Conservation (phyloP, 2,888 invertebrate genomes). For the Chironomus riparius region DNA sequence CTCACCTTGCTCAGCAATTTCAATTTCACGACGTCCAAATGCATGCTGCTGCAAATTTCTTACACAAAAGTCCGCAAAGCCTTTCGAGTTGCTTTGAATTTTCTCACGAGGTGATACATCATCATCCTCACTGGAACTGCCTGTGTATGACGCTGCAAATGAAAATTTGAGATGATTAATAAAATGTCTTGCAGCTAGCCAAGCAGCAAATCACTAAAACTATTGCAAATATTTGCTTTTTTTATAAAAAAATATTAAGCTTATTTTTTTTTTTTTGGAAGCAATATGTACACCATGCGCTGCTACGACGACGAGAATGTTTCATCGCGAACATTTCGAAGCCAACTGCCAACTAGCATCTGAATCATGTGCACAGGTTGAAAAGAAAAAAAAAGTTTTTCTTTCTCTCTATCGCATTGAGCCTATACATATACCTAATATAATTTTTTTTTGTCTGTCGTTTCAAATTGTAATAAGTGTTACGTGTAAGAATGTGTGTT, state of each 20-base stretch:
- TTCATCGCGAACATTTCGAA: conserved; percentile 1
- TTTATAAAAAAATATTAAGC: neutral
- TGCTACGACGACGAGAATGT: conserved; percentile 19
- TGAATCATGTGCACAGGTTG: neutral
- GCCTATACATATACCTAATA: neutral
- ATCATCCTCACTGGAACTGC: conserved; percentile 88
- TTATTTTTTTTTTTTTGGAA: neutral
- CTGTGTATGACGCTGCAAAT: conserved; percentile 50
- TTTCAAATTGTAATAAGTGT: neutral
- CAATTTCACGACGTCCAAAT: conserved; percentile 91
- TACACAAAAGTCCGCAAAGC: conserved; percentile 87
- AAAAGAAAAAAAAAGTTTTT: neutral
- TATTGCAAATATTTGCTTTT: neutral
- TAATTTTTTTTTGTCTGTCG: neutral
- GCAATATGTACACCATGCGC: conserved; percentile 15
- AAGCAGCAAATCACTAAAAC: too few relatives aligned
- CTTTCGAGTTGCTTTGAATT: conserved; percentile 74
- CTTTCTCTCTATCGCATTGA: neutral
- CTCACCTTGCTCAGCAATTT: conserved; percentile 88
- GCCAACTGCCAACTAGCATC: neutral
- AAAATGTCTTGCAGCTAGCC: too few relatives aligned
- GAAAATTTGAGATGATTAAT: neutral
- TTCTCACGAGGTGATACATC: conserved; percentile 90
- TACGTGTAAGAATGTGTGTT: neutral
- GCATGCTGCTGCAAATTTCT: conserved; percentile 86